phyloP scores from a whole-genome alignment of 2,113 vertebrate genomes.

The Gallinago jamesoni region DNA sequence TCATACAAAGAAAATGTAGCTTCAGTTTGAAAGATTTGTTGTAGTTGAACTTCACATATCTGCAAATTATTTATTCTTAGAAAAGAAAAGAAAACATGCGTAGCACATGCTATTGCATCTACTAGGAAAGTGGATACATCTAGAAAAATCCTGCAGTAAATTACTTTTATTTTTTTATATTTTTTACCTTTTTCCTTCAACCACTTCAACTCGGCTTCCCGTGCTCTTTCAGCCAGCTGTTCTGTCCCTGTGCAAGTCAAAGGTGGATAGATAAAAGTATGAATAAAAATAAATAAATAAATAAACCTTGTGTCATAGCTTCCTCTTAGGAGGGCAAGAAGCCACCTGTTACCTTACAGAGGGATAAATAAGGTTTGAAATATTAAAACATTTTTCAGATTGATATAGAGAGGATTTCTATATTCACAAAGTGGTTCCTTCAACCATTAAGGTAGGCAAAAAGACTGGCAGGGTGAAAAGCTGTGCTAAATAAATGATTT shows the following conservation, averaged over 20 bases:
- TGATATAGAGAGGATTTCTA: fast-evolving
- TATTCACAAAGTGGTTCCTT: neutral
- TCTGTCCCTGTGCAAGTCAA: neutral
- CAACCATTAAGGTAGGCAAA: neutral
- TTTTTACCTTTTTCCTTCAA: neutral
- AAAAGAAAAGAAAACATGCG: conserved; percentile 1
- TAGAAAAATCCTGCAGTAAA: neutral
- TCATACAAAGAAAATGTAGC: conserved; percentile 30
- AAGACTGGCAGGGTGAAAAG: neutral
- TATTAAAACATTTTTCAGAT: neutral
- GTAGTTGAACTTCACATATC: conserved; percentile 5
- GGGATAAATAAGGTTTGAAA: neutral
- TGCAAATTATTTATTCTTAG: conserved; percentile 54
- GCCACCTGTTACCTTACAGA: neutral
- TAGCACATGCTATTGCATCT: neutral
- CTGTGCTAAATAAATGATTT: neutral
- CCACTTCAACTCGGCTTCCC: neutral
- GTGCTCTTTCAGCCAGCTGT: neutral
- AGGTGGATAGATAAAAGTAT: neutral
- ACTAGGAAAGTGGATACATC: neutral
- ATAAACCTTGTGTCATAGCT: neutral
- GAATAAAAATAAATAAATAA: neutral
- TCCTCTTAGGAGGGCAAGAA: neutral
- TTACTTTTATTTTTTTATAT: neutral
- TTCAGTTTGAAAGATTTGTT: conserved; percentile 62